phyloP scores from a whole-genome alignment of 2,113 vertebrate species.

The Embiotoca jacksoni region DNA sequence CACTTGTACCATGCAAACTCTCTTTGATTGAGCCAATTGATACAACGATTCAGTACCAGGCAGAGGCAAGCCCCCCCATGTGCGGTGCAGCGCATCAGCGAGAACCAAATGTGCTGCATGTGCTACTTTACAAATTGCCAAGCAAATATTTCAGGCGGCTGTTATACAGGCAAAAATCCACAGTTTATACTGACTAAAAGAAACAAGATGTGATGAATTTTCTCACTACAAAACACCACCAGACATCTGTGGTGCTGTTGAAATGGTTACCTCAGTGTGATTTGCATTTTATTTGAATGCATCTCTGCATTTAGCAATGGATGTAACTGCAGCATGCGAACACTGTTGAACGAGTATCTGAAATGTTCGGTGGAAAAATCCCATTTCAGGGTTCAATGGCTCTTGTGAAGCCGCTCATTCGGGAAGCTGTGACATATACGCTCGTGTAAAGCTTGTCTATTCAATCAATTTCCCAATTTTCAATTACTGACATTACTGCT shows the following conservation, averaged over 20 bases:
- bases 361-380: slow-evolving; percentile 79
- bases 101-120: slow-evolving; percentile 52
- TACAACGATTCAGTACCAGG: slow-evolving; percentile 36
- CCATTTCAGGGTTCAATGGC: slow-evolving; percentile 83
- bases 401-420: slow-evolving; percentile 68
- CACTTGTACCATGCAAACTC: slow-evolving; percentile 52
- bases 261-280: slow-evolving; percentile 14
- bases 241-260: slow-evolving; percentile 24
- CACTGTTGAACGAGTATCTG: slow-evolving; percentile 67
- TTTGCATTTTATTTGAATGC: slow-evolving; percentile 65
- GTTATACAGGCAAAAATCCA: slow-evolving; percentile 11
- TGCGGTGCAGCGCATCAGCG: slow-evolving; percentile 24
- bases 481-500: slow-evolving; percentile 74
- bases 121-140: slow-evolving; percentile 43
- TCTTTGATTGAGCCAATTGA: slow-evolving; percentile 62
- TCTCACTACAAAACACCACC: slow-evolving; percentile 3
- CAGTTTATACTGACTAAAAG: slow-evolving; percentile 21
- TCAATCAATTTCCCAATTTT: slow-evolving; percentile 80
- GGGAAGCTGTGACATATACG: slow-evolving; percentile 72
- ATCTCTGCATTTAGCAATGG: slow-evolving; percentile 57
- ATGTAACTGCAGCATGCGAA: slow-evolving; percentile 62
- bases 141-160: slow-evolving; percentile 43
- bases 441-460: slow-evolving; percentile 73
- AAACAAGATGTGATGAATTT: slow-evolving; percentile 9
- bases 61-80: slow-evolving; percentile 14